Percentiles rank a stretch among this genome's conserved stretches.
These are phyloP conservation scores for Mycalesis mineus DNA, from an alignment of 2,888 invertebrate species.

Conservation along the genomic window DNA sequence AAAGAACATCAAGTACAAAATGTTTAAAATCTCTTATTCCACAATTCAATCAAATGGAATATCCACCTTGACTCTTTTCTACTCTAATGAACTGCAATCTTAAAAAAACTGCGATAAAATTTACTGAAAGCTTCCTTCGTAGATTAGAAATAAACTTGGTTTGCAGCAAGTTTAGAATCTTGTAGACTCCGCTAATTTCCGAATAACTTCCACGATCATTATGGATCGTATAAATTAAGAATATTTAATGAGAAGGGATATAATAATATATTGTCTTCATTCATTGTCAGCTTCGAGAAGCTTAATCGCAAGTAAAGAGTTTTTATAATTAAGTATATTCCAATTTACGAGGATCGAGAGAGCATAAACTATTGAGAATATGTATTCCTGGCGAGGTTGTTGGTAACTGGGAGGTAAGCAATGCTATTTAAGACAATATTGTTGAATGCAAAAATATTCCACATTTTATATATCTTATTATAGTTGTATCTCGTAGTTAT, in stretches of 20 bases:
- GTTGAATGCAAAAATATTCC: constrained; percentile 69
- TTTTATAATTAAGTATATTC: not conserved
- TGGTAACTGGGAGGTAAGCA: constrained; percentile 47
- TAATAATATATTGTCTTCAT: not conserved
- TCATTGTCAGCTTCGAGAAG: constrained; percentile 3
- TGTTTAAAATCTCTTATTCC: no score
- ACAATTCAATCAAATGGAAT: not conserved
- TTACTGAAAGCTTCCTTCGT: not conserved
- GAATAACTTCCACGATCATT: not conserved
- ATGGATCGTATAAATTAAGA: not conserved
- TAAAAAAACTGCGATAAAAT: not conserved
- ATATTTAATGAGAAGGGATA: not conserved
- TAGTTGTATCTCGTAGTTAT: constrained; percentile 35
- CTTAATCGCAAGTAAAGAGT: not conserved
- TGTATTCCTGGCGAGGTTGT: constrained; percentile 12
- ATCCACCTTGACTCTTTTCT: not conserved
- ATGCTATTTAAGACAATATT: constrained; percentile 76
- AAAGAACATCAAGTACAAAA: no score
- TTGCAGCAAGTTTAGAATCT: not conserved
- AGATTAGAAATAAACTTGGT: not conserved
- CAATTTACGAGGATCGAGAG: not conserved
- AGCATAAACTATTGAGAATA: not conserved
- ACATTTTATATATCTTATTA: constrained; percentile 69
- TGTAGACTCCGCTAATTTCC: not conserved
- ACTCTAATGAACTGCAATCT: no score